phyloP scores from a whole-genome alignment of 2,113 vertebrate species.

The Crotalus viridis region DNA sequence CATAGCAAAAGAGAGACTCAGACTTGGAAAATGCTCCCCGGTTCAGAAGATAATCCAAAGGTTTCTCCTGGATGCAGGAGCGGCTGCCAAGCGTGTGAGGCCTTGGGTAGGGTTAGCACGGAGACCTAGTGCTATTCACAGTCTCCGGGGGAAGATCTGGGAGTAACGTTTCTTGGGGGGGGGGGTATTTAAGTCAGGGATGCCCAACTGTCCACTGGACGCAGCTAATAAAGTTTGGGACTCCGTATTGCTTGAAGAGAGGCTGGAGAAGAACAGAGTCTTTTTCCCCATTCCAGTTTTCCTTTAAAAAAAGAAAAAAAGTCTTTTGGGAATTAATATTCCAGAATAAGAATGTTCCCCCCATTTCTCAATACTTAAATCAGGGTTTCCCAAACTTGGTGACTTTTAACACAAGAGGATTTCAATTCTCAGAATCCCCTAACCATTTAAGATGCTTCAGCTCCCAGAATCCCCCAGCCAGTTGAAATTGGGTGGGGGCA shows the following conservation, averaged over 20 bases:
- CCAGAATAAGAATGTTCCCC: not conserved
- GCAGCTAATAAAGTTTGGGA: not conserved
- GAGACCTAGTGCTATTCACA: not conserved
- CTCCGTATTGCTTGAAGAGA: not conserved
- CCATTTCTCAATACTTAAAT: not conserved
- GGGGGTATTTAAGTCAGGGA: not conserved
- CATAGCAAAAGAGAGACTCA: not conserved
- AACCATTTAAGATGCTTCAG: not conserved
- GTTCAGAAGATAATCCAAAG: not conserved
- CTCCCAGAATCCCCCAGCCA: not conserved
- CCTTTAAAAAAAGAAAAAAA: not conserved
- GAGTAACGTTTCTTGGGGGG: not conserved
- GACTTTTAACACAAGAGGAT: not conserved
- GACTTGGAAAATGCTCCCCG: not conserved
- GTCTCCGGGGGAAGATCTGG: not conserved
- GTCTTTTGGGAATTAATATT: not conserved
- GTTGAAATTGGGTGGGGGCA: not conserved
- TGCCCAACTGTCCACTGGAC: not conserved
- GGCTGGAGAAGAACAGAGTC: not conserved
- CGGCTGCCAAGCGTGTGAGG: not conserved
- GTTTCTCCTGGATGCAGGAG: not conserved
- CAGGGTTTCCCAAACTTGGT: not conserved
- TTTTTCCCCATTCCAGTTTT: not conserved
- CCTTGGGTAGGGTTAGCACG: not conserved
- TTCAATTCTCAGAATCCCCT: too few relatives aligned